Evolutionary conservation across 2,888 invertebrate genomes (phyloP).

Genomic region (Timandra comae): DNA sequence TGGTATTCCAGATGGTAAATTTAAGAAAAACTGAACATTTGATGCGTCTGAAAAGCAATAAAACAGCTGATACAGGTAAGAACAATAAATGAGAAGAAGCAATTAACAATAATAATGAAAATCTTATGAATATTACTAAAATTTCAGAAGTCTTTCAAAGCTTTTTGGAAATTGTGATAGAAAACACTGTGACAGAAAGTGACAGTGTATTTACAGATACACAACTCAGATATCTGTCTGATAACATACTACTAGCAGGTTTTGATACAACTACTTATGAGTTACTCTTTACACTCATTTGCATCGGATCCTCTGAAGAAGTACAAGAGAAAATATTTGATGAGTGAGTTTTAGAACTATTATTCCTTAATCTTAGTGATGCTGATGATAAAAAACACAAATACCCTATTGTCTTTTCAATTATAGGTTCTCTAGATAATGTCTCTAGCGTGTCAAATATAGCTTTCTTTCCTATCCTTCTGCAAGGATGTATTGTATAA

Average conservation of each 20-base stretch:
- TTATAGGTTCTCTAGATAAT: too few relatives aligned
- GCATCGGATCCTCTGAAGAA: slow-evolving; percentile 18
- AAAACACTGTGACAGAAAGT: slow-evolving; percentile 10
- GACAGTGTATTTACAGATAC: slow-evolving; percentile 12
- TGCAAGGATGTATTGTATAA: too few relatives aligned
- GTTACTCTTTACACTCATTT: slow-evolving; percentile 15
- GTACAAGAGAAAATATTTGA: slow-evolving; percentile 20
- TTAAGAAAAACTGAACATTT: slow-evolving; percentile 14
- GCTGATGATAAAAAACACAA: too few relatives aligned
- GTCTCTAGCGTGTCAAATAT: too few relatives aligned
- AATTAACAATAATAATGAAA: too few relatives aligned
- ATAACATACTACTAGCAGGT: slow-evolving; percentile 19
- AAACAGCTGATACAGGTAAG: too few relatives aligned
- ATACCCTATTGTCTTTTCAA: too few relatives aligned
- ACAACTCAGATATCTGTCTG: slow-evolving; percentile 14
- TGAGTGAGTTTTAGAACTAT: slow-evolving; percentile 17
- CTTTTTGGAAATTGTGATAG: slow-evolving; percentile 15
- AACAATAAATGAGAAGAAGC: too few relatives aligned
- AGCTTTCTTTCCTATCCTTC: too few relatives aligned
- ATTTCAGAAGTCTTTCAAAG: slow-evolving; percentile 1
- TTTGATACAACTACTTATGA: slow-evolving; percentile 21
- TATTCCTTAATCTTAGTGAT: too few relatives aligned
- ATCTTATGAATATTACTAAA: too few relatives aligned
- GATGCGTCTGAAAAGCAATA: slow-evolving; percentile 7
- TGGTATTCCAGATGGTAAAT: slow-evolving; percentile 22